A percentile compares a stretch with the other conserved stretches of the same genome.
Conservation (phyloP, 2,113 vertebrate species). For the Psephotus haematonotus region DNA sequence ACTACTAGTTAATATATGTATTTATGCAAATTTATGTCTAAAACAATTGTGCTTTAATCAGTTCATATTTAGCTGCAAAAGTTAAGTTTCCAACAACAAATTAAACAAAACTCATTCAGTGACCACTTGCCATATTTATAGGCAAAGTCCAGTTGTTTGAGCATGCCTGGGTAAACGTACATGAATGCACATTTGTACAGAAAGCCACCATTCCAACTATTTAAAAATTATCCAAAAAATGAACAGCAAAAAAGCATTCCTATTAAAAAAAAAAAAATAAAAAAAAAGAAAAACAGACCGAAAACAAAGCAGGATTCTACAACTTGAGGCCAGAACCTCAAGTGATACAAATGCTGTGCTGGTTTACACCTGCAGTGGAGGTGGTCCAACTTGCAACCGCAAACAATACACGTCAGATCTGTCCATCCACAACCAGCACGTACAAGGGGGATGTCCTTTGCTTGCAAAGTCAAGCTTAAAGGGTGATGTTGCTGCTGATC, state of each 20-base stretch:
- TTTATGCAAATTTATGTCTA: slow-evolving; percentile 58
- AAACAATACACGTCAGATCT: background rate
- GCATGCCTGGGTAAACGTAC: background rate
- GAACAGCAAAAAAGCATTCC: background rate
- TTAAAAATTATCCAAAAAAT: background rate
- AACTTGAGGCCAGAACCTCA: background rate
- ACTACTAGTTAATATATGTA: slow-evolving; percentile 24
- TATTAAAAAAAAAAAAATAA: background rate
- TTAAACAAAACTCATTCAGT: background rate
- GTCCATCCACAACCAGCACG: background rate
- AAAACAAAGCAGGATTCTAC: background rate
- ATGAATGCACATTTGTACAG: rapidly evolving
- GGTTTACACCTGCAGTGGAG: rapidly evolving
- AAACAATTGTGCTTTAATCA: slow-evolving; percentile 45
- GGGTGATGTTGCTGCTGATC: background rate
- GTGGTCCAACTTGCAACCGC: background rate
- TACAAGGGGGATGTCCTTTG: background rate
- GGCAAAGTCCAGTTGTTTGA: background rate
- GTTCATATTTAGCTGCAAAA: background rate
- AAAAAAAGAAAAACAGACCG: too few relatives aligned
- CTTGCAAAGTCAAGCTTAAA: background rate
- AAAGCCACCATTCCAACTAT: background rate
- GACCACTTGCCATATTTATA: background rate
- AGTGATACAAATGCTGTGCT: background rate
- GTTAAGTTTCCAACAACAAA: background rate